Base-by-base conservation (phyloP, 1,140 invertebrate genomes). In the Aphelenchoides avenae region DNA sequence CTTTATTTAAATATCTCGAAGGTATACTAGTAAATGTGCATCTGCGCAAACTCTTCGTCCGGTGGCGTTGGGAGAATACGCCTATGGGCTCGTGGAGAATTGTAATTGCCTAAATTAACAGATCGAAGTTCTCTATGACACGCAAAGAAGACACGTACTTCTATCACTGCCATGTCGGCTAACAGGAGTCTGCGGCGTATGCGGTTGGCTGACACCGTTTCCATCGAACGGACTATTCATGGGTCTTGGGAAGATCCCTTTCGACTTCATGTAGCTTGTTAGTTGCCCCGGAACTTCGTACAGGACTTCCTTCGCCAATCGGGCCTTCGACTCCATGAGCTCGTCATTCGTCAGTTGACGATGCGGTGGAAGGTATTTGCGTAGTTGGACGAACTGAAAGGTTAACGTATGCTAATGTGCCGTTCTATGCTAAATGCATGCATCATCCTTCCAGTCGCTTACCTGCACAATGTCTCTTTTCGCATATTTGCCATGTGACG, bases 381-480 rank as follows among this genome's bases (percentile, higher is more conserved):
- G 66, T 13, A 71, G 48, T 61, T 71, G 72, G 26, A 71, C 68
- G 51, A 75, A 74, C 60, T 75, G 36, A 44, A 66, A 41, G 20
- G 15, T 37, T 0, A 5, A n/a, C 20, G 15, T 5, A 33, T 27
- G 7, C 15, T n/a, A n/a, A n/a, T n/a, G n/a, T n/a, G n/a, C n/a
- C n/a, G n/a, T n/a, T n/a, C n/a, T n/a, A n/a, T n/a, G n/a, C n/a
- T n/a, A n/a, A n/a, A n/a, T n/a, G n/a, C n/a, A n/a, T n/a, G n/a
- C n/a, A n/a, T n/a, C n/a, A n/a, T n/a, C n/a, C n/a, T n/a, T n/a
- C n/a, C n/a, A n/a, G n/a, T n/a, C n/a, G n/a, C n/a, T 55, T 22
- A 62, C 61, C 53, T 63, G 63, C 6, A 66, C 64, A 44, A 66
- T 66, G 47, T 66, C 64, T 7, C 65, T 48, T 57, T 64, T 68